Percentiles rank a stretch among this genome's conserved stretches.
Evolutionary conservation across 2,888 invertebrate species (phyloP).

Genomic region (Drosophila buzzatii): DNA sequence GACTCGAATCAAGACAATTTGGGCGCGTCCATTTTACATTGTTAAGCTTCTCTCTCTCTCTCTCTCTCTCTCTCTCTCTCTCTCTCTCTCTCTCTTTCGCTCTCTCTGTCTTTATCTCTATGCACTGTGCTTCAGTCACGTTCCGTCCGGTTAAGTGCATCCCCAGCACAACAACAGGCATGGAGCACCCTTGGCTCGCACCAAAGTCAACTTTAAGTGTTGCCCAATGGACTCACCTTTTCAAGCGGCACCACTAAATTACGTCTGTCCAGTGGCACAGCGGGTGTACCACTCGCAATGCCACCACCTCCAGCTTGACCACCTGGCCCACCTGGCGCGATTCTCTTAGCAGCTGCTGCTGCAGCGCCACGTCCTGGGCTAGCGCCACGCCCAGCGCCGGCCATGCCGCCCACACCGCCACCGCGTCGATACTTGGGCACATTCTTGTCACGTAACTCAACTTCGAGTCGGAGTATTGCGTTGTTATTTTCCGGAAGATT

Average conservation of each 20-base stretch:
- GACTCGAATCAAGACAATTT: constrained; percentile 50
- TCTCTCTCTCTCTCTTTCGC: too few species aligned
- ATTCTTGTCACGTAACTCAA: constrained; percentile 86
- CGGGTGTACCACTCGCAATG: constrained; percentile 62
- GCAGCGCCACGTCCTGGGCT: constrained; percentile 84
- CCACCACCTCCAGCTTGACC: constrained; percentile 62
- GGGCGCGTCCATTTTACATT: constrained; percentile 43
- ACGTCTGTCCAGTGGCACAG: constrained; percentile 81
- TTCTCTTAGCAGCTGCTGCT: constrained; percentile 42
- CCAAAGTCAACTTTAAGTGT: constrained; percentile 59
- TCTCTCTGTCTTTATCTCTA: background rate
- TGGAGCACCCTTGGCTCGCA: constrained; percentile 39
- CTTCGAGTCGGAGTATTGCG: constrained; percentile 85
- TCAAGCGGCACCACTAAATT: constrained; percentile 89
- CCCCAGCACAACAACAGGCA: constrained; percentile 24
- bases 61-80: background rate
- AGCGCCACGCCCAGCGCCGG: constrained; percentile 85
- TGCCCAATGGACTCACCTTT: constrained; percentile 84
- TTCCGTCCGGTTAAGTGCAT: constrained; percentile 70
- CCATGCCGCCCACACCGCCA: constrained; percentile 78
- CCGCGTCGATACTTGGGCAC: constrained; percentile 84
- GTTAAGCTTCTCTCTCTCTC: background rate
- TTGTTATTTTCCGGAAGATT: constrained; percentile 85
- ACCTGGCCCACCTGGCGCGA: constrained; percentile 19
- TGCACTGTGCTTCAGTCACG: constrained; percentile 66